Percentiles rank a stretch among this genome's conserved stretches.
phyloP scores from a whole-genome alignment of 2,797 vertebrate genomes.

The Crenuchus spilurus region DNA sequence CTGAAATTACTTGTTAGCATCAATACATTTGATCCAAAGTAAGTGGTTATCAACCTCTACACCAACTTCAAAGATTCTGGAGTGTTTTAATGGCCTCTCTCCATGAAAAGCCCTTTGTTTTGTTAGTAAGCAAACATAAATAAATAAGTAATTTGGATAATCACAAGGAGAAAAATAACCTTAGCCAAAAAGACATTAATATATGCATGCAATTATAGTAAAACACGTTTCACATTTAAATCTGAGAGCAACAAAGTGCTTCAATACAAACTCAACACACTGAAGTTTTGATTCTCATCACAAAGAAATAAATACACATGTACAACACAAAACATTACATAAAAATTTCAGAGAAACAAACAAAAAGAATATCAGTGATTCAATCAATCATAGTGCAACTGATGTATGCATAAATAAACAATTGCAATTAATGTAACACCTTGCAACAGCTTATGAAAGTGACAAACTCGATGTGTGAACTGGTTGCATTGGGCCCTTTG shows the following conservation, averaged over 20 bases:
- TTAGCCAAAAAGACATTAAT: slow-evolving; percentile 59
- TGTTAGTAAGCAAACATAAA: slow-evolving; percentile 26
- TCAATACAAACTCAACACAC: slow-evolving; percentile 90
- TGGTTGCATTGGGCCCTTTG: background rate
- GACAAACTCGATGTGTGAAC: slow-evolving; percentile 70
- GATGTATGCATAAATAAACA: slow-evolving; percentile 97
- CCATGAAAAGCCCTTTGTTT: slow-evolving; percentile 46
- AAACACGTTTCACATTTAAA: slow-evolving; percentile 86
- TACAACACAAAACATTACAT: slow-evolving; percentile 90
- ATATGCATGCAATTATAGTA: slow-evolving; percentile 75
- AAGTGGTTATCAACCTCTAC: slow-evolving; percentile 68
- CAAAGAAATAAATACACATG: slow-evolving; percentile 85
- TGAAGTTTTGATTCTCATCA: slow-evolving; percentile 88
- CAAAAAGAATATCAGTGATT: slow-evolving; percentile 81
- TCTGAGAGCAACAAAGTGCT: slow-evolving; percentile 94
- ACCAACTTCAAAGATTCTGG: slow-evolving; percentile 52
- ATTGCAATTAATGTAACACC: slow-evolving; percentile 85
- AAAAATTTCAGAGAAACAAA: slow-evolving; percentile 88
- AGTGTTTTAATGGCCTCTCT: slow-evolving; percentile 56
- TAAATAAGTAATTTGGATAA: slow-evolving; percentile 42
- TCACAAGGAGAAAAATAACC: slow-evolving; percentile 64
- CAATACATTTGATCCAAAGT: slow-evolving; percentile 60
- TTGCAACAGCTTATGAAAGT: slow-evolving; percentile 75
- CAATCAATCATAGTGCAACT: slow-evolving; percentile 96
- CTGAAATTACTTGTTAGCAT: slow-evolving; percentile 48